phyloP scores from a whole-genome alignment of 2,888 invertebrate species.

The Aphodius sticticus region DNA sequence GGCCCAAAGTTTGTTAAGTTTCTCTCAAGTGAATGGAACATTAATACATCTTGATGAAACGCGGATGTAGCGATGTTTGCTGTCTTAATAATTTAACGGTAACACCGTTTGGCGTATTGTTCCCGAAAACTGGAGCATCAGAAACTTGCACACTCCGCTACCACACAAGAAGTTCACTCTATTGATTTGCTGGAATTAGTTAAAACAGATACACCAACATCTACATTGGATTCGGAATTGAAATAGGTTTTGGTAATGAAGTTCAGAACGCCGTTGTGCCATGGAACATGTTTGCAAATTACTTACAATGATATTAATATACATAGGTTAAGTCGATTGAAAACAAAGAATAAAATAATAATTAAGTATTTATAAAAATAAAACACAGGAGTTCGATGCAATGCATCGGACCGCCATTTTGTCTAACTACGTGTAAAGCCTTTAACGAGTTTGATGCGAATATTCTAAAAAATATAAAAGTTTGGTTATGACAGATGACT shows the following conservation, averaged over 20 bases:
- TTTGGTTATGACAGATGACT: too few relatives aligned
- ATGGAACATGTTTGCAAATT: too few relatives aligned
- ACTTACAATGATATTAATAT: too few relatives aligned
- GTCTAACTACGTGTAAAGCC: too few relatives aligned
- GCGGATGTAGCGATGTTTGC: background rate
- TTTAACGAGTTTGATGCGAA: too few relatives aligned
- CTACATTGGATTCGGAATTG: background rate
- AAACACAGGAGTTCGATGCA: too few relatives aligned
- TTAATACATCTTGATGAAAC: constrained; percentile 4
- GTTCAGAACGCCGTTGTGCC: background rate
- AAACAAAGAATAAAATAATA: too few relatives aligned
- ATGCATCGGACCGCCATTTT: too few relatives aligned
- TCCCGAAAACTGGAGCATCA: background rate
- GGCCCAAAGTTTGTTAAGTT: background rate
- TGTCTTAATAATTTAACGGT: constrained; percentile 4
- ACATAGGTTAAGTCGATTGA: too few relatives aligned
- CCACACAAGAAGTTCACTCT: background rate
- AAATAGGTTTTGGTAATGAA: background rate
- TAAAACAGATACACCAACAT: background rate
- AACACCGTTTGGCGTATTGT: background rate
- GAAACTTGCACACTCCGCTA: background rate
- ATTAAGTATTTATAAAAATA: too few relatives aligned
- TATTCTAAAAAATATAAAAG: too few relatives aligned
- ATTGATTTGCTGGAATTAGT: background rate
- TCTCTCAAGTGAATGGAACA: background rate